Conservation (phyloP, 30 jellyfish, hydroid and myxozoan genomes). For the Catostylus mosaicus region DNA sequence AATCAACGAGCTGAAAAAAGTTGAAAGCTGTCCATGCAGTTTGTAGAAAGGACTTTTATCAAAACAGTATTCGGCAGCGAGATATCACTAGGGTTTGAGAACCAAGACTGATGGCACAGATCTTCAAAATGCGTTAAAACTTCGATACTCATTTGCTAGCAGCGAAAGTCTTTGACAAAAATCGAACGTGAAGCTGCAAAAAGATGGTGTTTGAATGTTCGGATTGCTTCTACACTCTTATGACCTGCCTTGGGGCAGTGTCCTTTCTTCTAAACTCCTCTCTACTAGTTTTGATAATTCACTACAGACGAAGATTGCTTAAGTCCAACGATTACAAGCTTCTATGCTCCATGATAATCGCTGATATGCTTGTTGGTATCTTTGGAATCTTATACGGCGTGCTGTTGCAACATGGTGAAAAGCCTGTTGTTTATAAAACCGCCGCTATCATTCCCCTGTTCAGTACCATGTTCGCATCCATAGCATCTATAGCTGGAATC, state of each 20-base stretch:
- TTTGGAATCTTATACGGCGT: constrained; percentile 32
- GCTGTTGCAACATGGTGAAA: not conserved
- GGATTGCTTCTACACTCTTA: constrained; percentile 15
- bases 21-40: not conserved
- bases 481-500: constrained; percentile 21
- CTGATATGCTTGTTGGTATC: constrained; percentile 49
- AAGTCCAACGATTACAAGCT: constrained; percentile 31
- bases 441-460: constrained; percentile 43
- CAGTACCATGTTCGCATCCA: constrained; percentile 54
- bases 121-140: too few relatives aligned
- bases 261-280: constrained; percentile 22
- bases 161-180: too few relatives aligned
- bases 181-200: too few relatives aligned
- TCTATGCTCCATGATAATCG: constrained; percentile 43
- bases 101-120: too few relatives aligned
- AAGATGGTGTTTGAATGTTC: constrained; percentile 13
- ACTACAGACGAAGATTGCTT: constrained; percentile 15
- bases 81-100: too few relatives aligned
- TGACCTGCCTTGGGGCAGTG: constrained; percentile 24
- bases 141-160: too few relatives aligned
- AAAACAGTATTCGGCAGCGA: too few relatives aligned
- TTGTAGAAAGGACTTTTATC: too few relatives aligned
- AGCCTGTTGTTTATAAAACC: constrained; percentile 19
- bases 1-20: not conserved
- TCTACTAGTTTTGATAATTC: not conserved